phyloP scores from a whole-genome alignment of 2,113 vertebrate species.

The Pelmatolapia mariae region DNA sequence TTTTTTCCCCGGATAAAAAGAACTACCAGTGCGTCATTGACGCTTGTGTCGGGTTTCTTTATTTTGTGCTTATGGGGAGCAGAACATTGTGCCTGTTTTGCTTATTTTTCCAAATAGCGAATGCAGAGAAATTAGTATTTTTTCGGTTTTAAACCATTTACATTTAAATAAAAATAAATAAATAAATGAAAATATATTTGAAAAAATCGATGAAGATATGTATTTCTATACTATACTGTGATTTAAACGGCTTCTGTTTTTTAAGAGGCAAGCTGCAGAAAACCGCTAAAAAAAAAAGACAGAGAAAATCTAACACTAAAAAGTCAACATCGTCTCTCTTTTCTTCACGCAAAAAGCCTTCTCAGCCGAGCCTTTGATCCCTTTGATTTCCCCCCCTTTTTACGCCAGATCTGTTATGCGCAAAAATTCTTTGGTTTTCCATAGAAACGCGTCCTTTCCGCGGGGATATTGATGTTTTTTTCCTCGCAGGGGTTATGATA shows the following conservation, averaged over 20 bases:
- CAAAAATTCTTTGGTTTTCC: conserved; percentile 97
- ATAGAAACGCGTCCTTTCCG: conserved; percentile 98
- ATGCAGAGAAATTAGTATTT: neutral
- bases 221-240: neutral
- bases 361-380: conserved; percentile 90
- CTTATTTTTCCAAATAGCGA: neutral
- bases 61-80: neutral
- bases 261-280: conserved; percentile 53
- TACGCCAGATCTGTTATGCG: conserved; percentile 85
- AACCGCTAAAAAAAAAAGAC: conserved; percentile 66
- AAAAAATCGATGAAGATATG: rapidly evolving
- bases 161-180: neutral
- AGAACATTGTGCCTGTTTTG: neutral
- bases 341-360: conserved; percentile 82
- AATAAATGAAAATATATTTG: neutral
- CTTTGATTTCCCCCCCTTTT: conserved; percentile 73
- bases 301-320: conserved; percentile 73
- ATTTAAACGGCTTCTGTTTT: neutral
- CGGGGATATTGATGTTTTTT: conserved; percentile 99
- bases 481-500: conserved; percentile 99
- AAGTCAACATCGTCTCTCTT: conserved; percentile 90
- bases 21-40: neutral
- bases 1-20: neutral
- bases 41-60: neutral
- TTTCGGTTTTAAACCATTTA: neutral